Evolutionary conservation across 2,888 invertebrate genomes (phyloP).

Genomic region (Nemoura dubitans): DNA sequence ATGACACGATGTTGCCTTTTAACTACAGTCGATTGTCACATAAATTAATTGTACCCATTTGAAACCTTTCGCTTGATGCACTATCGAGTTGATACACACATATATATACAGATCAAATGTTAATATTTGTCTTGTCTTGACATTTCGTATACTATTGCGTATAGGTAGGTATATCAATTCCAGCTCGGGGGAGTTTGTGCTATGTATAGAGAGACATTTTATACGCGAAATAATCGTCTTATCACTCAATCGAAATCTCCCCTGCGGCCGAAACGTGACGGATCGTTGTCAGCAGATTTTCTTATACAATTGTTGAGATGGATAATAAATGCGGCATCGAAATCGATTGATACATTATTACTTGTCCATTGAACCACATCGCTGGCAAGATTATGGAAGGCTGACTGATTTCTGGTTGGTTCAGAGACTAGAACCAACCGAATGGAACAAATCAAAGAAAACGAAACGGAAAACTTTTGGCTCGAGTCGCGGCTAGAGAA

Average conservation of each 20-base stretch:
- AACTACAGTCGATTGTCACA: too few relatives aligned
- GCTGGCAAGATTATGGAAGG: not conserved
- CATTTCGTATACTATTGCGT: too few relatives aligned
- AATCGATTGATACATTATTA: conserved; percentile 7
- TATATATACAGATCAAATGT: too few relatives aligned
- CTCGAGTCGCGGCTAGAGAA: not conserved
- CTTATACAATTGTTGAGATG: not conserved
- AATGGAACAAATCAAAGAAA: conserved; percentile 7
- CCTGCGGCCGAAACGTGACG: not conserved
- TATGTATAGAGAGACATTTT: too few relatives aligned
- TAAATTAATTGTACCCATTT: too few relatives aligned
- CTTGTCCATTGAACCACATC: not conserved
- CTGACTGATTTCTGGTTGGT: not conserved
- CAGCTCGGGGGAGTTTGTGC: too few relatives aligned
- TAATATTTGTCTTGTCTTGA: too few relatives aligned
- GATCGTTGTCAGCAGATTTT: not conserved
- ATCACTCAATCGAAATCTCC: too few relatives aligned
- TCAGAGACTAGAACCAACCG: not conserved
- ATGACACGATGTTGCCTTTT: not conserved
- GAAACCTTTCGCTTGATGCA: too few relatives aligned
- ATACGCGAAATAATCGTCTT: too few relatives aligned
- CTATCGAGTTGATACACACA: too few relatives aligned
- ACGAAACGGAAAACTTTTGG: not conserved
- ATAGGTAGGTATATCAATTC: too few relatives aligned
- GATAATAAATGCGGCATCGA: not conserved